Evolutionary conservation across 2,888 invertebrate genomes (phyloP).

Genomic region (Eretmocerus hayati): DNA sequence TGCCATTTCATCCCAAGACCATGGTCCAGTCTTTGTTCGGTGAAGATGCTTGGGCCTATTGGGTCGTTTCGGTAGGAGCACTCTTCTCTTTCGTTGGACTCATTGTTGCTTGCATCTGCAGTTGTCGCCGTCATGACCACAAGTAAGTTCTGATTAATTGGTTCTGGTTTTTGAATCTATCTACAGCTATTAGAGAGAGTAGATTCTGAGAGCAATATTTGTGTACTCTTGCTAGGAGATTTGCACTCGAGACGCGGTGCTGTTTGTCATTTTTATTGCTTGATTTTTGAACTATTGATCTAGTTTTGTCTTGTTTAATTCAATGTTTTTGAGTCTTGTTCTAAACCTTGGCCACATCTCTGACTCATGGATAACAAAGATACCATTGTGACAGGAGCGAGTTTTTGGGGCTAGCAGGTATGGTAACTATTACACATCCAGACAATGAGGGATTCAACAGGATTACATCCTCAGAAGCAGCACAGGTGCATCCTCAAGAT

Average conservation of each 20-base stretch:
- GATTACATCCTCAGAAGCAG: conserved; percentile 33
- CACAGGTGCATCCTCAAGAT: conserved; percentile 37
- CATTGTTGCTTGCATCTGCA: conserved; percentile 65
- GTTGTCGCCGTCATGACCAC: conserved; percentile 66
- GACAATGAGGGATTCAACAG: conserved; percentile 48
- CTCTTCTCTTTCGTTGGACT: conserved; percentile 50
- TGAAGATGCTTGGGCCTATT: conserved; percentile 42
- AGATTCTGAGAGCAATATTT: too few species aligned
- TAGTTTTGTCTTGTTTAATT: too few species aligned
- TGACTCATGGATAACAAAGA: conserved; percentile 26
- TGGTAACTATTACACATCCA: conserved; percentile 66
- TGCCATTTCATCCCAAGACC: conserved; percentile 14
- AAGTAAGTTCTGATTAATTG: conserved; percentile 63
- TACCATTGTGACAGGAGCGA: conserved; percentile 54
- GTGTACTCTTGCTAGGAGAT: too few species aligned
- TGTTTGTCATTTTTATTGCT: too few species aligned
- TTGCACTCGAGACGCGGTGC: too few species aligned
- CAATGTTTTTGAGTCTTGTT: too few species aligned
- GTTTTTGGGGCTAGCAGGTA: conserved; percentile 63
- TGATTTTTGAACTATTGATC: too few species aligned
- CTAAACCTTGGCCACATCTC: too few species aligned
- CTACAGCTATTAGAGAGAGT: too few species aligned
- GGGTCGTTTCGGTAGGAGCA: conserved; percentile 41
- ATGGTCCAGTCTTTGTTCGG: conserved; percentile 37
- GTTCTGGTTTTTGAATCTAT: too few species aligned